Evolutionary conservation across 2,888 invertebrate genomes (phyloP).

Genomic region (Leptodirus hochenwartii): DNA sequence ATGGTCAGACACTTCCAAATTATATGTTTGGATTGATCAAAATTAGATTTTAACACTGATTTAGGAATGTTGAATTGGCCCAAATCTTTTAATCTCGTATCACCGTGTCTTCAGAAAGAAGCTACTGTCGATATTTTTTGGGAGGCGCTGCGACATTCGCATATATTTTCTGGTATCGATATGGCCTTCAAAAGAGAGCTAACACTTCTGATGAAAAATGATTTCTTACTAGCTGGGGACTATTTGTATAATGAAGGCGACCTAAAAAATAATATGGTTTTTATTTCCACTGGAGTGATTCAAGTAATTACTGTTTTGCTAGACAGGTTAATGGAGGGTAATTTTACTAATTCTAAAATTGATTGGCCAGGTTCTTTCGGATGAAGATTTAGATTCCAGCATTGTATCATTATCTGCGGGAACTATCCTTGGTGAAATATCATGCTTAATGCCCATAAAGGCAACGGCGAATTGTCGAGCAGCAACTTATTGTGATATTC

Average conservation of each 20-base stretch:
- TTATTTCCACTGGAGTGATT: slow-evolving; percentile 31
- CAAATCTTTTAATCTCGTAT: no score
- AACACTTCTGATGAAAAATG: slow-evolving; percentile 31
- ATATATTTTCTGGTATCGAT: slow-evolving; percentile 31
- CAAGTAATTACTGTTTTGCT: no score
- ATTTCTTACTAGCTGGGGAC: slow-evolving; percentile 33
- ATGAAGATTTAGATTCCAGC: slow-evolving; percentile 35
- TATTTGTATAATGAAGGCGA: slow-evolving; percentile 30
- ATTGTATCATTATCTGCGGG: slow-evolving; percentile 34
- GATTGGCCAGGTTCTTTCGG: slow-evolving; percentile 21
- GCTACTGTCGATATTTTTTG: slow-evolving; percentile 33
- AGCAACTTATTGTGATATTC: no score
- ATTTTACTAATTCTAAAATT: no score
- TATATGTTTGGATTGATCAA: no score
- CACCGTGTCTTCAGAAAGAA: no score
- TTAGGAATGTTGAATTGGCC: no score
- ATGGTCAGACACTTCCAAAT: no score
- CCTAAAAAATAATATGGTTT: slow-evolving; percentile 33
- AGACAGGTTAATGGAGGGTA: no score
- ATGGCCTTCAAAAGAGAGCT: slow-evolving; percentile 32
- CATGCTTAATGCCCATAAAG: slow-evolving; percentile 27
- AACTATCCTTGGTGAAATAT: slow-evolving; percentile 32
- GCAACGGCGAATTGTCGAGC: no score
- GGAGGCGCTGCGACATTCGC: slow-evolving; percentile 32
- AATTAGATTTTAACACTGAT: no score